A percentile compares a stretch with the other conserved stretches of the same genome.
Evolutionary conservation across 2,888 invertebrate genomes (phyloP).

Genomic region (Ferdinandea cuprea): DNA sequence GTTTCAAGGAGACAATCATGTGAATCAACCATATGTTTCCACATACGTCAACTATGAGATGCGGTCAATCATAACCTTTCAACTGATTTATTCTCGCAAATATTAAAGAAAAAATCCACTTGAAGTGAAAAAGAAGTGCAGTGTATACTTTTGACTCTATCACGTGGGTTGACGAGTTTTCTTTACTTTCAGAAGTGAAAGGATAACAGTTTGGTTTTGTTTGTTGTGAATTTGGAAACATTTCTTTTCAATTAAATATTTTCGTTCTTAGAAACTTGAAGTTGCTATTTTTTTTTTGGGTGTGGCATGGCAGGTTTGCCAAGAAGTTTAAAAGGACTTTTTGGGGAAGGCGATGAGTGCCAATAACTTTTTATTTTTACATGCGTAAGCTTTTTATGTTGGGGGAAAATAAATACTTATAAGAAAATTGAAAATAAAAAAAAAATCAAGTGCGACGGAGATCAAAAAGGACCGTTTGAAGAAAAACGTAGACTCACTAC

Average conservation of each 20-base stretch:
- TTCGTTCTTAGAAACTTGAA: not conserved
- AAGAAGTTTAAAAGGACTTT: not conserved
- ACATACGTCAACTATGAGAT: not conserved
- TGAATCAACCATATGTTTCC: constrained; percentile 2
- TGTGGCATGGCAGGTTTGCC: not conserved
- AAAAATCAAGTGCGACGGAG: too few species aligned
- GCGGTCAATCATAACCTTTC: constrained; percentile 9
- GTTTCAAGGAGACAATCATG: not conserved
- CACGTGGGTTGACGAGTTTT: constrained; percentile 6
- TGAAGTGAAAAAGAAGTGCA: constrained; percentile 11
- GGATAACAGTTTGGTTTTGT: not conserved
- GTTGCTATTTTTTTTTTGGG: not conserved
- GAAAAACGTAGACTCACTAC: too few species aligned
- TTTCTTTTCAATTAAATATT: constrained; percentile 24
- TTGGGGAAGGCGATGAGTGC: not conserved
- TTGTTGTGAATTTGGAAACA: not conserved
- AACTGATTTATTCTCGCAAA: not conserved
- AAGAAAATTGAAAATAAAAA: too few species aligned
- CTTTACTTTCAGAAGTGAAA: not conserved
- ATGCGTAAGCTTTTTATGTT: too few species aligned
- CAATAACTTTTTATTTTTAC: not conserved
- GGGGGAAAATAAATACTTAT: too few species aligned
- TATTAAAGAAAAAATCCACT: constrained; percentile 7
- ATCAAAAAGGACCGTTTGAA: too few species aligned
- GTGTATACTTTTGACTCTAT: not conserved